Base-by-base conservation (phyloP, 2,888 invertebrate species). In the Pachydiplax longipennis region DNA sequence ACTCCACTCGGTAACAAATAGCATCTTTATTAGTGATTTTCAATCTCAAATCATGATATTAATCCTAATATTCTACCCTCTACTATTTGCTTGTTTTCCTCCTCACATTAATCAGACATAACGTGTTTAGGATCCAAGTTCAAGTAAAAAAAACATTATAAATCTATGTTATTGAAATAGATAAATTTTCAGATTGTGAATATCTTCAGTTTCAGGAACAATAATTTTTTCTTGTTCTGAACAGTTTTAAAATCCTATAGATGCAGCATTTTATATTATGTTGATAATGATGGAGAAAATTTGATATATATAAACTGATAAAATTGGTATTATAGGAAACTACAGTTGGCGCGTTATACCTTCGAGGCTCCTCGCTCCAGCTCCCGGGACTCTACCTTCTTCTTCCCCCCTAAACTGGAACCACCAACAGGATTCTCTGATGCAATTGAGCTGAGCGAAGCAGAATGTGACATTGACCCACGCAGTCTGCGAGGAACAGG, bases 401-500 rank as follows among this genome's bases (percentile, higher is more conserved):
- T 91, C 91, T 92, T 91, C 92, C 81, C 92, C 91, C 87, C 90
- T 31, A 90, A 90, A 90, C 25, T 90, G 90, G 90, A 90, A 58
- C 90, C 90, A 35, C 90, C 90, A 25, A 90, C 80, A 91, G 91
- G 91, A 65, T 91, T 91, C 87, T 91, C 91, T 87, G 91, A 91
- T 80, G 92, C 94, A 93, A 93, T 94, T 94, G 94, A 94, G 94
- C 92, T 94, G 93, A 94, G 93, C 93, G 96, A 95, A 93, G 95
- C 95, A 91, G 96, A 96, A 93, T 95, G 95, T 94, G 95, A 95
- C 93, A 94, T 94, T 5, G 90, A 90, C 37, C 53, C 81, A 80
- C 81, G 81, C 48, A 48, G 81, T n/a, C 40, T 61, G n/a, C 58
- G 58, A 13, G 87, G 87, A 31, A 10, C 87, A 13, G 90, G 90